These are phyloP conservation scores for Ctenopoma multispine DNA, from an alignment of 2,797 vertebrate genomes.

Conservation along the genomic window DNA sequence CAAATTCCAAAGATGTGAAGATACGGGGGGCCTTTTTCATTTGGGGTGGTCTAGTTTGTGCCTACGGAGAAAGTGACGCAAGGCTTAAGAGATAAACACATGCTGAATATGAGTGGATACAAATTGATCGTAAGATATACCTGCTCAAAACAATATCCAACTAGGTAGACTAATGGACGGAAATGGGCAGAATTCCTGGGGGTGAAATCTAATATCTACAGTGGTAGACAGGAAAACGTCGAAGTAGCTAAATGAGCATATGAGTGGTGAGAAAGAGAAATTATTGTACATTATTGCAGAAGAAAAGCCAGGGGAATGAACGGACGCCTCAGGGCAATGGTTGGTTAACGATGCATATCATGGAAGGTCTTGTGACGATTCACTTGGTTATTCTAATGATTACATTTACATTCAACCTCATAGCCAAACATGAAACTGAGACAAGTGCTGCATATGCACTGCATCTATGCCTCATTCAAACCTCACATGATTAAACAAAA, in stretches of 20 bases:
- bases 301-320: slow-evolving; percentile 62
- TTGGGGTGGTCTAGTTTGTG: slow-evolving; percentile 58
- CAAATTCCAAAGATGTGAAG: slow-evolving; percentile 74
- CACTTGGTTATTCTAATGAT: slow-evolving; percentile 76
- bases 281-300: slow-evolving; percentile 73
- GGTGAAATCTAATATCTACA: slow-evolving; percentile 70
- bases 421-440: slow-evolving; percentile 55
- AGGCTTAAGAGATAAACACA: slow-evolving; percentile 58
- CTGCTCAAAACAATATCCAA: slow-evolving; percentile 66
- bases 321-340: slow-evolving; percentile 64
- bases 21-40: slow-evolving; percentile 50
- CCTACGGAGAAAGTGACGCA: slow-evolving; percentile 11
- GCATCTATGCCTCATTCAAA: slow-evolving; percentile 49
- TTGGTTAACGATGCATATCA: slow-evolving; percentile 75
- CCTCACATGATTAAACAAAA: slow-evolving; percentile 41
- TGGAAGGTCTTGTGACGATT: slow-evolving; percentile 68
- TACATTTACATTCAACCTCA: slow-evolving; percentile 61
- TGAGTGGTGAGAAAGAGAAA: slow-evolving; percentile 73
- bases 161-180: slow-evolving; percentile 72
- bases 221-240: slow-evolving; percentile 57
- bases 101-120: slow-evolving; percentile 38
- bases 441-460: slow-evolving; percentile 31
- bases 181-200: slow-evolving; percentile 73
- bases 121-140: slow-evolving; percentile 62
- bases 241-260: slow-evolving; percentile 68